Percentiles rank a stretch among this genome's conserved stretches.
Evolutionary conservation across 2,797 vertebrate genomes (phyloP).

Genomic region (Orientallactaga sibirica): DNA sequence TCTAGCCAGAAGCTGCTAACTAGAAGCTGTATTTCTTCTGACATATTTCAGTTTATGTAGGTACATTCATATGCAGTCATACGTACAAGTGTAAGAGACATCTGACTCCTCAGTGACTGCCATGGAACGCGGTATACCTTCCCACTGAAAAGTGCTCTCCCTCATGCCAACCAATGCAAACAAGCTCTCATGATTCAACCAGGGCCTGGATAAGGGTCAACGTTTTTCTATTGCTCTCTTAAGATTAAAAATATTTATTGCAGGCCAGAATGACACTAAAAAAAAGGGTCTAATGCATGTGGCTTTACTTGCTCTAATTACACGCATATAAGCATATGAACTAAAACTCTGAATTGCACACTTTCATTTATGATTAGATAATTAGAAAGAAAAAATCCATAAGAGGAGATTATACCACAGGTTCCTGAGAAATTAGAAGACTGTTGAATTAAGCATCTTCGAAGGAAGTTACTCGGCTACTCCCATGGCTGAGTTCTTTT

Average conservation of each 20-base stretch:
- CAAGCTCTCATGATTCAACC: slow-evolving; percentile 52
- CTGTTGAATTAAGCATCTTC: slow-evolving; percentile 83
- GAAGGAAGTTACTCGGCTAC: slow-evolving; percentile 75
- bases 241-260: slow-evolving; percentile 77
- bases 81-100: slow-evolving; percentile 52
- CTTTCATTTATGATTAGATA: slow-evolving; percentile 75
- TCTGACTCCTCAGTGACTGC: neutral
- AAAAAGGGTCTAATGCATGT: slow-evolving; percentile 63
- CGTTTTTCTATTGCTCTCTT: slow-evolving; percentile 64
- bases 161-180: neutral
- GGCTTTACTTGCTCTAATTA: slow-evolving; percentile 37
- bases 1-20: slow-evolving; percentile 71
- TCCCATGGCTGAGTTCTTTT: slow-evolving; percentile 68
- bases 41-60: slow-evolving; percentile 52
- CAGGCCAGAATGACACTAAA: slow-evolving; percentile 55
- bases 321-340: slow-evolving; percentile 63
- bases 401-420: slow-evolving; percentile 67
- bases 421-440: slow-evolving; percentile 77
- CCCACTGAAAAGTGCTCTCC: neutral
- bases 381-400: slow-evolving; percentile 70
- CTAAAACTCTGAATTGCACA: slow-evolving; percentile 69
- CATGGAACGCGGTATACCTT: neutral
- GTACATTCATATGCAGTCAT: slow-evolving; percentile 55
- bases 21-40: slow-evolving; percentile 69
- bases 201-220: slow-evolving; percentile 44